Evolutionary conservation across 2,888 invertebrate genomes (phyloP), one percentile per base, ranked within the genome.

Genomic region (Conops quadrifasciatus): DNA sequence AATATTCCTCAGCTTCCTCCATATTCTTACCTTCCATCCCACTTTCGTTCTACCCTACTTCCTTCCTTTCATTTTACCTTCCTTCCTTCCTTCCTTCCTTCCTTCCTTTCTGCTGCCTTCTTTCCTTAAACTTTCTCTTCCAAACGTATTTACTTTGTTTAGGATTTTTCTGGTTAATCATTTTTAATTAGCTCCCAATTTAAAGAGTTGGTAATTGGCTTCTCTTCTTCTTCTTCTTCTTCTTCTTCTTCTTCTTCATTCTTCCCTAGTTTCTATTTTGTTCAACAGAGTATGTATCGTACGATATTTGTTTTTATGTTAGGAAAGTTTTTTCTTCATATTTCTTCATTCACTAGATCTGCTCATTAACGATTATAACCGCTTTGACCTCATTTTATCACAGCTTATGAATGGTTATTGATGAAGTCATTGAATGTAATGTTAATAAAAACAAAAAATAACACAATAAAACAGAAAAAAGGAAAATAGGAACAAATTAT

Each of bases 351-450:
- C 66, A 66, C 53, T 66, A 66, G 66, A 21, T 36, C n/a, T n/a
- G 26, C 53, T 66, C 66, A 66, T 66, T 66, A 53, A 66, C 28
- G 53, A 53, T 66, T 19, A 53, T 66, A 53, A 19, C 66, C n/a
- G 53, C 66, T 47, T 24, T 49, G 64, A 26, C 47, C 49, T 64
- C 28, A 15, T 49, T 64, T 64, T 16, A n/a, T n/a, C n/a, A 24
- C 21, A 24, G 24, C 2, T 9, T 30, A 30, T 16, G 11, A 7
- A 4, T 9, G 59, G 3, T 30, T 59, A 30, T 30, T 59, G 59
- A 16, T 36, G 43, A 21, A 30, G 30, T 43, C 60, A 62, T 62
- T 7, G 36, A 7, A 30, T 26, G 24, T 15, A 19, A 11, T 62
- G 21, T 21, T 5, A 15, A 16, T 11, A n/a, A 49, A 49, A 2